Conservation (phyloP, 2,113 vertebrate species). For the cat (Felis catus) region DNA sequence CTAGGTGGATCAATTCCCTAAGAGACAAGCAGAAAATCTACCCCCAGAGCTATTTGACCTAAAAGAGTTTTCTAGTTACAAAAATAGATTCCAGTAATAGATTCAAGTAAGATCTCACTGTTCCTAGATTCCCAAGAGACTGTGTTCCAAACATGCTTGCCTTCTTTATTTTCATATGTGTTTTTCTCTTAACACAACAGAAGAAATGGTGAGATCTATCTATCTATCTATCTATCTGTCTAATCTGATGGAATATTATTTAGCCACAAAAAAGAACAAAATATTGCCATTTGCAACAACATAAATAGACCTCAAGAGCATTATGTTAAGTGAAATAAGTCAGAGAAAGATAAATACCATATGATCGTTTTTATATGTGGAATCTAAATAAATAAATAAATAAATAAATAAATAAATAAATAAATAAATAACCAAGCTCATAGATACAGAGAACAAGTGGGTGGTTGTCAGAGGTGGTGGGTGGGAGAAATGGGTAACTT, state of each 20-base stretch:
- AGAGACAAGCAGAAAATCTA: not conserved
- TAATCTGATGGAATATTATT: not conserved
- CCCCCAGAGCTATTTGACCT: not conserved
- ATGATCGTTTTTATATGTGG: not conserved
- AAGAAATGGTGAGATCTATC: too few relatives aligned
- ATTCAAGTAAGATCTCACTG: not conserved
- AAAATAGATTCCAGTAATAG: not conserved
- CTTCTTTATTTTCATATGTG: not conserved
- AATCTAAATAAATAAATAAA: not conserved
- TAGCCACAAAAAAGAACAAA: not conserved
- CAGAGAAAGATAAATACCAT: not conserved
- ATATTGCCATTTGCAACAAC: not conserved
- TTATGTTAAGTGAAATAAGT: not conserved
- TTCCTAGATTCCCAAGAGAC: not conserved
- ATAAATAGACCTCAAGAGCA: not conserved
- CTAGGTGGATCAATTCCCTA: not conserved
- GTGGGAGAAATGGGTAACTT: not conserved
- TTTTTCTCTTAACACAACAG: not conserved
- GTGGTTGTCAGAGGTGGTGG: not conserved
- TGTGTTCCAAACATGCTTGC: not conserved
- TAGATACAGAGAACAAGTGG: not conserved
- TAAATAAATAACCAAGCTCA: not conserved
- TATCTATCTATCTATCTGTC: not conserved
- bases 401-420: not conserved
- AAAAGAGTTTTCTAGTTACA: not conserved